These are phyloP conservation scores for Micrasema longulum DNA, from an alignment of 1,140 invertebrate species.

Conservation along the genomic window DNA sequence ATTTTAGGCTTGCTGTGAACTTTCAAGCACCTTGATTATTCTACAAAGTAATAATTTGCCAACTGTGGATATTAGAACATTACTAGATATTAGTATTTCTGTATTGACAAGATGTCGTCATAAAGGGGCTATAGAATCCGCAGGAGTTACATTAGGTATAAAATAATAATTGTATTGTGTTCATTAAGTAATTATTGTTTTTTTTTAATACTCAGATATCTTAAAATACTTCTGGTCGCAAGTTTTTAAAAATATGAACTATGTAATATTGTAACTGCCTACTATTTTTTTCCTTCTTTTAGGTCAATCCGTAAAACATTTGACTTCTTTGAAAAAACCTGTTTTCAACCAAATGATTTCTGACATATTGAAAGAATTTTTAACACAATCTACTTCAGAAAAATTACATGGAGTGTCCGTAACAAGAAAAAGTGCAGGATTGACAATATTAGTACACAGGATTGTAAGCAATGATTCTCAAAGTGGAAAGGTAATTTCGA, in stretches of 20 bases:
- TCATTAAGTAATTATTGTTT: too few relatives aligned
- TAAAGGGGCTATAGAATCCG: slow-evolving; percentile 84
- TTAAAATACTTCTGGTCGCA: too few relatives aligned
- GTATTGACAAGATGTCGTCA: slow-evolving; percentile 80
- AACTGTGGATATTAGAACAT: slow-evolving; percentile 61
- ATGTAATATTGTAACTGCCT: too few relatives aligned
- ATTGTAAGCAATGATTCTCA: slow-evolving; percentile 76
- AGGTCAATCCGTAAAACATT: slow-evolving; percentile 53
- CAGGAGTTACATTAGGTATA: slow-evolving; percentile 70
- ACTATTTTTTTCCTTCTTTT: background rate
- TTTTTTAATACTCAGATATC: too few relatives aligned
- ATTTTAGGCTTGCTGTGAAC: slow-evolving; percentile 68
- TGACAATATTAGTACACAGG: slow-evolving; percentile 80
- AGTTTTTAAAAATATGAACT: too few relatives aligned
- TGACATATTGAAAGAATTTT: slow-evolving; percentile 58
- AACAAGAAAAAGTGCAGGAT: slow-evolving; percentile 81
- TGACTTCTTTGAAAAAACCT: slow-evolving; percentile 58
- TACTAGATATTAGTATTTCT: slow-evolving; percentile 70
- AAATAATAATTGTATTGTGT: too few relatives aligned
- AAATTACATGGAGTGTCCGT: slow-evolving; percentile 64
- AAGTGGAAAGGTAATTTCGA: slow-evolving; percentile 63
- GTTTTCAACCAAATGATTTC: slow-evolving; percentile 57
- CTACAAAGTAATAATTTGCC: slow-evolving; percentile 59
- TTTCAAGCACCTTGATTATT: slow-evolving; percentile 63
- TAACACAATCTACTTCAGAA: slow-evolving; percentile 61